These are phyloP conservation scores for Pocota personata DNA, from an alignment of 2,888 invertebrate species.

Conservation along the genomic window DNA sequence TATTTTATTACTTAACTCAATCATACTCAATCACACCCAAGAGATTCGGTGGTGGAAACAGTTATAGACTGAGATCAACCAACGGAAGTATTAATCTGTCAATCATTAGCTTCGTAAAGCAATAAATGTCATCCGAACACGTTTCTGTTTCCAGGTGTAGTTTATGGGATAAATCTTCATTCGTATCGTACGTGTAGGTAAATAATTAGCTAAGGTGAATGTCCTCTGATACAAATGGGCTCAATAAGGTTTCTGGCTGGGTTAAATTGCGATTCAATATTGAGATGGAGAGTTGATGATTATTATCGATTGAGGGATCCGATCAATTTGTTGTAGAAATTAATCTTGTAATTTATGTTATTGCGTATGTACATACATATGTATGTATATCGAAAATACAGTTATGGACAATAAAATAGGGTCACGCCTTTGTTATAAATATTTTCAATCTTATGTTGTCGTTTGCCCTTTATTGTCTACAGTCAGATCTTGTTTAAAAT, in stretches of 20 bases:
- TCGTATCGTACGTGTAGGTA: not conserved
- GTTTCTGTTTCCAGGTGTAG: conserved; percentile 4
- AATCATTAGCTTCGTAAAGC: conserved; percentile 15
- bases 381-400: no score
- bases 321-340: not conserved
- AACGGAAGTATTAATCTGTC: conserved; percentile 21
- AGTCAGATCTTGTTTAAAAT: no score
- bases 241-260: not conserved
- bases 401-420: no score
- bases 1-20: conserved; percentile 19
- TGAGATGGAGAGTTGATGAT: not conserved
- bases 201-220: conserved; percentile 28
- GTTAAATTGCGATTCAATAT: not conserved
- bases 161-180: conserved; percentile 26
- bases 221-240: not conserved
- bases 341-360: not conserved
- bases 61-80: not conserved
- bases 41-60: conserved; percentile 3
- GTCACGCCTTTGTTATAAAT: no score
- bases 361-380: not conserved
- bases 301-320: conserved; percentile 14
- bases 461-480: no score
- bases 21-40: conserved; percentile 19
- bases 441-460: no score
- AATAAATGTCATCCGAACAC: conserved; percentile 37